These are phyloP conservation scores for Calameuta pallipes DNA, from an alignment of 2,888 invertebrate genomes.

Conservation along the genomic window DNA sequence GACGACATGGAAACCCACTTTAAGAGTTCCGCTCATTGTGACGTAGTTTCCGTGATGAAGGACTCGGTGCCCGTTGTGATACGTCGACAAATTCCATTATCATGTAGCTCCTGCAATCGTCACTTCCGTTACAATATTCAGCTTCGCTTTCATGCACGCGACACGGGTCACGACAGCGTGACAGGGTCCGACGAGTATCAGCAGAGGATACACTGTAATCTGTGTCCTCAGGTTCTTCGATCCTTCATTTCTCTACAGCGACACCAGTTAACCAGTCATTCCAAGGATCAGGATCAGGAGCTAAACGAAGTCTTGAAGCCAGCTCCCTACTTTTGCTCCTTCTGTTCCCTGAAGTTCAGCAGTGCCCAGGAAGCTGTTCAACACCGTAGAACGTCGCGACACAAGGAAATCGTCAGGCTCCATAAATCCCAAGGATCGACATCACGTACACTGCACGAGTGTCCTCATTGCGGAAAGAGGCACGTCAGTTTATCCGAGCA, in stretches of 20 bases:
- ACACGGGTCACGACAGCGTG: slow-evolving; percentile 68
- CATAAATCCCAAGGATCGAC: slow-evolving; percentile 52
- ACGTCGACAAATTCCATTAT: slow-evolving; percentile 73
- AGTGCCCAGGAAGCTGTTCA: slow-evolving; percentile 72
- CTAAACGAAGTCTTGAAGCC: slow-evolving; percentile 13
- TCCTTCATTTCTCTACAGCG: slow-evolving; percentile 76
- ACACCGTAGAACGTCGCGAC: slow-evolving; percentile 76
- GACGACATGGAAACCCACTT: slow-evolving; percentile 78
- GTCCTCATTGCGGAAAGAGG: slow-evolving; percentile 72
- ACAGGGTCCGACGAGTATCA: slow-evolving; percentile 77
- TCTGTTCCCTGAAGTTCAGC: slow-evolving; percentile 75
- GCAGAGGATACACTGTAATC: slow-evolving; percentile 72
- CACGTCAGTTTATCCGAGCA: slow-evolving; percentile 70
- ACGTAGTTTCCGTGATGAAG: slow-evolving; percentile 81
- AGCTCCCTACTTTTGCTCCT: slow-evolving; percentile 74
- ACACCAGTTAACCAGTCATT: slow-evolving; percentile 74
- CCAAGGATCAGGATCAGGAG: slow-evolving; percentile 39
- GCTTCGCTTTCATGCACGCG: slow-evolving; percentile 72
- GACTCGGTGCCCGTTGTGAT: slow-evolving; percentile 85
- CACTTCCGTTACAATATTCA: slow-evolving; percentile 82
- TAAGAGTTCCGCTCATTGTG: slow-evolving; percentile 74
- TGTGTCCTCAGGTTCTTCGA: slow-evolving; percentile 72
- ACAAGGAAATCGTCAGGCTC: slow-evolving; percentile 72
- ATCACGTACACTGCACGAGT: slow-evolving; percentile 67
- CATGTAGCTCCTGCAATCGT: slow-evolving; percentile 76